A percentile compares a stretch with the other conserved stretches of the same genome.
These are phyloP conservation scores for Petaurus breviceps DNA, from an alignment of 2,113 vertebrate species.

Conservation along the genomic window DNA sequence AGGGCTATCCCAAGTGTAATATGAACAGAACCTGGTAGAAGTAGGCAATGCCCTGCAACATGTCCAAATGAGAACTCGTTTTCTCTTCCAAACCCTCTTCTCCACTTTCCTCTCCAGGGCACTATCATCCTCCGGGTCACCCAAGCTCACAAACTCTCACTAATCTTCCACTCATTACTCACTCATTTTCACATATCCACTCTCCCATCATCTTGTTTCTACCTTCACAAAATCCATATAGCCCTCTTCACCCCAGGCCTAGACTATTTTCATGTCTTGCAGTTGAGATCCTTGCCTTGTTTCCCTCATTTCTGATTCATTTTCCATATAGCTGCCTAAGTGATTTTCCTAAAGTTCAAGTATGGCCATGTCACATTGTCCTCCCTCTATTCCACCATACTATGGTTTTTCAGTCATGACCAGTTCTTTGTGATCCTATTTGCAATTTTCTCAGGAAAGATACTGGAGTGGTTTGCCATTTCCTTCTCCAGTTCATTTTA, in stretches of 20 bases:
- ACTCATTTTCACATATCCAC: not conserved
- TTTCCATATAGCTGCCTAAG: not conserved
- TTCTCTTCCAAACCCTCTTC: not conserved
- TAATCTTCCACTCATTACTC: not conserved
- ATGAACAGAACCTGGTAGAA: not conserved
- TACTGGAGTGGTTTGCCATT: too few species aligned
- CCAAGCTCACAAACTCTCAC: not conserved
- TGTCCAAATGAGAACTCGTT: not conserved
- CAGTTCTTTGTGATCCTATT: not conserved
- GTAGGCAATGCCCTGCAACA: not conserved
- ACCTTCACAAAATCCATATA: not conserved
- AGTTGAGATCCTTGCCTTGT: not conserved
- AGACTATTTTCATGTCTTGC: not conserved
- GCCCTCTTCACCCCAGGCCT: not conserved
- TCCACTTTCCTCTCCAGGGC: not conserved
- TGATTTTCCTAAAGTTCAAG: not conserved
- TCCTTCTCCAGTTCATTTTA: too few species aligned
- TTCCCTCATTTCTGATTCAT: not conserved
- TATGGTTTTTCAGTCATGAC: not conserved
- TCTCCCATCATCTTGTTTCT: not conserved
- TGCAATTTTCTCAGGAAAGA: not conserved
- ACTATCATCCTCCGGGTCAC: not conserved
- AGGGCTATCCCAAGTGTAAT: not conserved
- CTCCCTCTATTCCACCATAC: too few species aligned
- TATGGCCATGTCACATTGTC: not conserved